phyloP scores from a whole-genome alignment of 2,888 invertebrate species.

The Spilosoma lubricipeda region DNA sequence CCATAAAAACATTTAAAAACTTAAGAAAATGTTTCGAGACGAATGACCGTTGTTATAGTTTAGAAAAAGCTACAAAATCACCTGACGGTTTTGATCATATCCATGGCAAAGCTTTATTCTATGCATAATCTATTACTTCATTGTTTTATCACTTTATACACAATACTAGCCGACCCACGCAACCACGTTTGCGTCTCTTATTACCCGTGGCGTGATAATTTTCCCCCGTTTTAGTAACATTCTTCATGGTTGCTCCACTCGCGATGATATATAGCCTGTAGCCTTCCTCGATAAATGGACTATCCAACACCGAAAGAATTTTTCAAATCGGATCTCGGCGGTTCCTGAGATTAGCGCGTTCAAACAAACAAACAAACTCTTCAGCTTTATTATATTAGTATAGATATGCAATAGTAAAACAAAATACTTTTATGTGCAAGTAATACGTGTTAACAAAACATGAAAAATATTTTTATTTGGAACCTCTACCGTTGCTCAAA shows the following conservation, averaged over 20 bases:
- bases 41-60: background rate
- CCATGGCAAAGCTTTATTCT: background rate
- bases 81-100: background rate
- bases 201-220: no score
- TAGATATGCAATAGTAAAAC: background rate
- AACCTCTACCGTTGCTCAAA: slow-evolving; percentile 39
- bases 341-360: no score
- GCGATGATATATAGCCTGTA: no score
- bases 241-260: no score
- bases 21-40: background rate
- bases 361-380: no score
- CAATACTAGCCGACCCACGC: no score
- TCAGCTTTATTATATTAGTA: no score
- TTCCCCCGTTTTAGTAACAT: no score
- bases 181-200: no score
- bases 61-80: background rate
- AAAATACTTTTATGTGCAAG: background rate
- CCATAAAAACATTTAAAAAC: background rate
- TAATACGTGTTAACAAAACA: background rate
- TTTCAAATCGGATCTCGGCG: no score
- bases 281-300: no score
- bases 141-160: background rate
- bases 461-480: slow-evolving; percentile 26
- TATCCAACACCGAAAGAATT: no score
- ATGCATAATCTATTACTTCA: background rate